These are phyloP conservation scores for Pandemis heparana DNA, from an alignment of 2,888 invertebrate species.

Conservation along the genomic window DNA sequence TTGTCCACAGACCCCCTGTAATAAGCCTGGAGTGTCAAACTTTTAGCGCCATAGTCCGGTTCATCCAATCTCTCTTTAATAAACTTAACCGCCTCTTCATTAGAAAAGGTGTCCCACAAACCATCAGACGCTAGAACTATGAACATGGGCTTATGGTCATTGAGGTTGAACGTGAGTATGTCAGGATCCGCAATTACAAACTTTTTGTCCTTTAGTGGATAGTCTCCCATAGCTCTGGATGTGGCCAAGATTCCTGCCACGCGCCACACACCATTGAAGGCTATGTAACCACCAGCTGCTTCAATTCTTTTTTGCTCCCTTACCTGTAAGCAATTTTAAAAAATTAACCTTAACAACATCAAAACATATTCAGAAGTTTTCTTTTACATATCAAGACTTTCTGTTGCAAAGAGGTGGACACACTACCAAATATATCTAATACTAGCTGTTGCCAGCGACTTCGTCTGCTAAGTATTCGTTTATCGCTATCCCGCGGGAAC, in stretches of 20 bases:
- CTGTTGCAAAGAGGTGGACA: too few relatives aligned
- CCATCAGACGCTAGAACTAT: conserved; percentile 97
- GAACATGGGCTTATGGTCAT: conserved; percentile 95
- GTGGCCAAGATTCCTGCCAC: conserved; percentile 98
- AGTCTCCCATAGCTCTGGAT: conserved; percentile 97
- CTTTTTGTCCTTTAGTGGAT: conserved; percentile 96
- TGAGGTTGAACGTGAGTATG: conserved; percentile 95
- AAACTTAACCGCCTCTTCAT: conserved; percentile 97
- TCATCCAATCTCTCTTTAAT: conserved; percentile 94
- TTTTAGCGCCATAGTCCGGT: conserved; percentile 96
- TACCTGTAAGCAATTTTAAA: conserved; percentile 82
- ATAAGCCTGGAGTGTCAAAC: conserved; percentile 95
- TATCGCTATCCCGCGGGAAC: too few relatives aligned
- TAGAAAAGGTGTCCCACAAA: conserved; percentile 97
- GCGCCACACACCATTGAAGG: conserved; percentile 98
- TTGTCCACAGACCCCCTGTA: conserved; percentile 97
- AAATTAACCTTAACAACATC: not conserved
- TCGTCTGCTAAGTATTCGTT: too few relatives aligned
- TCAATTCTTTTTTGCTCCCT: conserved; percentile 96
- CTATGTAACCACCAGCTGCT: conserved; percentile 97
- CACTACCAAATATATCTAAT: too few relatives aligned
- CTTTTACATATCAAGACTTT: too few relatives aligned
- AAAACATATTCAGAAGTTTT: too few relatives aligned
- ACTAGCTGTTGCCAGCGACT: too few relatives aligned
- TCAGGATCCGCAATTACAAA: conserved; percentile 98